These are phyloP conservation scores for Mormyrops attenuatus DNA, from an alignment of 2,797 vertebrate genomes.

Conservation along the genomic window DNA sequence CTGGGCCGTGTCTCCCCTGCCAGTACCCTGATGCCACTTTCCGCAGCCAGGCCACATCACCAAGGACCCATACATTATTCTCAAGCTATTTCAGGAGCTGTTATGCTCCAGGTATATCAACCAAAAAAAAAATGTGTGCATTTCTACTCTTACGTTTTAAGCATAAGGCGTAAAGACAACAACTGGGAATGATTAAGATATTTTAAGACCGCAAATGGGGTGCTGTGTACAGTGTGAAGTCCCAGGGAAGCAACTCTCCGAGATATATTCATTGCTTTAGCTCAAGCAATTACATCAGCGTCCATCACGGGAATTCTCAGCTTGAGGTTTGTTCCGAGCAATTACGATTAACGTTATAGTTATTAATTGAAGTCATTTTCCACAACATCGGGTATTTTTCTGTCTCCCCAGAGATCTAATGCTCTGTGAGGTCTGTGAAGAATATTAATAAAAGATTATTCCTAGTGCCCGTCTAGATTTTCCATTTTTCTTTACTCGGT, in stretches of 20 bases:
- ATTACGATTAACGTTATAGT: constrained; percentile 95
- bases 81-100: constrained; percentile 75
- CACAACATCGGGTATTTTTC: constrained; percentile 66
- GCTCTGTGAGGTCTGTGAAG: constrained; percentile 59
- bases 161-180: constrained; percentile 87
- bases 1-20: constrained; percentile 38
- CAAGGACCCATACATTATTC: constrained; percentile 65
- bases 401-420: constrained; percentile 61
- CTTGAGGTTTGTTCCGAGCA: constrained; percentile 91
- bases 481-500: constrained; percentile 38
- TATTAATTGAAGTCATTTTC: constrained; percentile 95
- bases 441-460: constrained; percentile 69
- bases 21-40: constrained; percentile 27
- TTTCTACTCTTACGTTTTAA: constrained; percentile 69
- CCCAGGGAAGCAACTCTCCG: constrained; percentile 84
- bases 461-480: constrained; percentile 61
- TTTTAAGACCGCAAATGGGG: constrained; percentile 87
- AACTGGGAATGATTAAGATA: constrained; percentile 90
- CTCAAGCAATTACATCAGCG: constrained; percentile 98
- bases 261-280: constrained; percentile 86
- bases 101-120: constrained; percentile 69
- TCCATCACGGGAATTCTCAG: constrained; percentile 96
- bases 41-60: constrained; percentile 51
- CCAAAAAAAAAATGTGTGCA: constrained; percentile 82
- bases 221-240: constrained; percentile 84